phyloP scores from a whole-genome alignment of 2,113 vertebrate genomes.

The Bubo scandiacus region DNA sequence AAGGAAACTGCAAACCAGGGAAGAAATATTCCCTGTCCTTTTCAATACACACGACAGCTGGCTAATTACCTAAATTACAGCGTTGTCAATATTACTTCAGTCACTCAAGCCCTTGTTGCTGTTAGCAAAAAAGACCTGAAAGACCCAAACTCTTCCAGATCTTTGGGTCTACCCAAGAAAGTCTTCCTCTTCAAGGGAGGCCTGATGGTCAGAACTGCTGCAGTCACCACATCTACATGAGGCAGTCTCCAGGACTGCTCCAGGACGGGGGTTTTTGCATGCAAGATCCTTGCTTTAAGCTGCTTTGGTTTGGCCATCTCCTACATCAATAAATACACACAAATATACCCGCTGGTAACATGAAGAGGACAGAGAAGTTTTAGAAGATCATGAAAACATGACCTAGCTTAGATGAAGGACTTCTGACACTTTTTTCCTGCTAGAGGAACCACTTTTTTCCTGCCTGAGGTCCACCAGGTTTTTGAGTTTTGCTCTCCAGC shows the following conservation, averaged over 20 bases:
- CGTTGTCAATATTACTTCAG: conserved; percentile 31
- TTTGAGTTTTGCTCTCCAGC: background rate
- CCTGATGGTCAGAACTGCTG: background rate
- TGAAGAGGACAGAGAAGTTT: background rate
- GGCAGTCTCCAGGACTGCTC: background rate
- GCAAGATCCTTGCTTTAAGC: background rate
- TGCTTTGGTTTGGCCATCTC: background rate
- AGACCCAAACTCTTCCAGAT: background rate
- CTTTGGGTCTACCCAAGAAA: background rate
- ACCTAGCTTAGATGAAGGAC: background rate
- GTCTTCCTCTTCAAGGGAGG: background rate
- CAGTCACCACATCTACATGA: fast-evolving
- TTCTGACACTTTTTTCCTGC: background rate
- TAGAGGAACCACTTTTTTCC: background rate
- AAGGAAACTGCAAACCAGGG: background rate
- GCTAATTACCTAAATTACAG: conserved; percentile 47
- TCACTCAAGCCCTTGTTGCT: background rate
- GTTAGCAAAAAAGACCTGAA: background rate
- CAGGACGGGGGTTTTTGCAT: background rate
- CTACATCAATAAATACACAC: background rate
- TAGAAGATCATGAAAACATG: background rate
- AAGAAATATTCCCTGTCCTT: conserved; percentile 37
- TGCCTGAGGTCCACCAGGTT: background rate
- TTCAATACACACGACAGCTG: background rate
- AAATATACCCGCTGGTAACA: background rate